Evolutionary conservation across 2,797 vertebrate species (phyloP), one percentile per base, ranked within the genome.

Genomic region (Syndactyla subalaris): DNA sequence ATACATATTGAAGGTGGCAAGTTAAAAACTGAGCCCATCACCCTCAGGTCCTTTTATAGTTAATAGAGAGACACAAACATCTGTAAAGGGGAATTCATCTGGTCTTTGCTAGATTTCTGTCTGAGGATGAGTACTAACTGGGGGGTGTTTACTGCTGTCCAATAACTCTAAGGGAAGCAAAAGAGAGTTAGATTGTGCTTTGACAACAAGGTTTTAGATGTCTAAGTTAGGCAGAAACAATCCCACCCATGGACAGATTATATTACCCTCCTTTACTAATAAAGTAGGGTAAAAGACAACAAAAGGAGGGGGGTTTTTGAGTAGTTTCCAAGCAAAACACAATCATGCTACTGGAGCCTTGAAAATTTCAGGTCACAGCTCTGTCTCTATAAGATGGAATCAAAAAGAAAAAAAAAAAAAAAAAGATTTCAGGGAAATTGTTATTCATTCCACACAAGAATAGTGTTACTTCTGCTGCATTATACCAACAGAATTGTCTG

Each of bases 11-110:
- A 93, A 88, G 89, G 85, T 93, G 63, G 63, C n/a, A 63, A 93
- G 70, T 81, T 95, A 82, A 90, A 95, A 93, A 77, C 85, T 90
- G 83, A 88, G 83, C 88, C 93, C 85, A 32, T 84, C 88, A 95
- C 77, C 59, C 19, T 1, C 61, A 96, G 80, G 83, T 82, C 88
- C 81, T 86, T 88, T 86, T 73, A 74, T 70, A 86, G 76, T 88
- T 94, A 94, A 90, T 52, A 81, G 62, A 80, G 78, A 91, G 79
- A 78, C 67, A 70, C 10, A 89, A 88, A 80, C 71, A 67, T 79
- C 68, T 89, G 65, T 54, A 86, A 95, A 88, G 58, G 88, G 32
- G 36, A 95, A 90, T 84, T 94, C 4, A 23, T 76, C 51, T 73
- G 59, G 16, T 75, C 58, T 75, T 77, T 72, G 41, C 49, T 82